A percentile compares a stretch with the other conserved stretches of the same genome.
These are phyloP conservation scores for Prenolepis imparis DNA, from an alignment of 2,888 invertebrate genomes.

Conservation along the genomic window DNA sequence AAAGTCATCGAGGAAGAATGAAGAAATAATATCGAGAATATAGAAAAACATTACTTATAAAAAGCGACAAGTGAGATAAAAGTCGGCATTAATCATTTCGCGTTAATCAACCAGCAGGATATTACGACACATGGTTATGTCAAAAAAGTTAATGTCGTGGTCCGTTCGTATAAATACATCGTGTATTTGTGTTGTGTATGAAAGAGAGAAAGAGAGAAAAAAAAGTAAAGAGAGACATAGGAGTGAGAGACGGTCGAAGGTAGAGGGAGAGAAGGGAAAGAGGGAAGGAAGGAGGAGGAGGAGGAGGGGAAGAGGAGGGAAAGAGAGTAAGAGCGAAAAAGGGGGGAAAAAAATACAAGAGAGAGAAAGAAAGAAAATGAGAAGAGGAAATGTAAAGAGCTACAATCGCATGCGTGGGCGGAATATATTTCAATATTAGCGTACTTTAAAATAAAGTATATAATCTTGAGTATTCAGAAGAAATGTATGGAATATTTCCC, in stretches of 20 bases:
- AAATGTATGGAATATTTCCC: too few relatives aligned
- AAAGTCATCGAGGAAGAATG: background rate
- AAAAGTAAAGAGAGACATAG: background rate
- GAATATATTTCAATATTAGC: slow-evolving; percentile 4
- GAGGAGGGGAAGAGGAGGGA: too few relatives aligned
- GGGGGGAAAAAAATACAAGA: background rate
- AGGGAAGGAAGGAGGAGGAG: too few relatives aligned
- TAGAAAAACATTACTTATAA: background rate
- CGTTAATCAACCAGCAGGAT: slow-evolving; percentile 34
- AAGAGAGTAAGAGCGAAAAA: too few relatives aligned
- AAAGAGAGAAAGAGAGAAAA: background rate
- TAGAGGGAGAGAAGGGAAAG: background rate
- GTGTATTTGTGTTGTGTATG: background rate
- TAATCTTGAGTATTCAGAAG: too few relatives aligned
- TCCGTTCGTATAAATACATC: background rate
- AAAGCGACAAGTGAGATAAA: background rate
- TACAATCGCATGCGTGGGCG: background rate
- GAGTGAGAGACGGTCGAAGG: background rate
- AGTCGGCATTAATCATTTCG: slow-evolving; percentile 40
- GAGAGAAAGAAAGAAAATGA: background rate
- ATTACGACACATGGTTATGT: slow-evolving; percentile 41
- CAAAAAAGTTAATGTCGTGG: background rate
- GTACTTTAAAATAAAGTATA: too few relatives aligned
- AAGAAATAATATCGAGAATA: slow-evolving; percentile 11
- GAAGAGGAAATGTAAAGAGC: background rate